A percentile compares a stretch with the other conserved stretches of the same genome.
phyloP scores from a whole-genome alignment of 2,797 vertebrate species.

The Heliangelus exortis region DNA sequence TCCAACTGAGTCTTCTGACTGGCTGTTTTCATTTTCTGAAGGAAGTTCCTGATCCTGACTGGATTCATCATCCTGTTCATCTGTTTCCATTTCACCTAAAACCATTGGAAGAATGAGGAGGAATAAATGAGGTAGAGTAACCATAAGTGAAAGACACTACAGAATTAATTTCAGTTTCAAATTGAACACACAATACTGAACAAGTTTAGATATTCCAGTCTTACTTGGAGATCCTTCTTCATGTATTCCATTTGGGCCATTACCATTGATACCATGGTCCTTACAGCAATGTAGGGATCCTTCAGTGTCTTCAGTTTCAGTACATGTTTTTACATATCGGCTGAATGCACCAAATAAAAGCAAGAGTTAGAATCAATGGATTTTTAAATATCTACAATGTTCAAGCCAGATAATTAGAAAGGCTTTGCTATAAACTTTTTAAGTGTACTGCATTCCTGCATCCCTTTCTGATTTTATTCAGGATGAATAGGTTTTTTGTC shows the following conservation, averaged over 20 bases:
- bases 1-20: constrained; percentile 96
- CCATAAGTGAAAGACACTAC: neutral
- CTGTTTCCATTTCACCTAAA: constrained; percentile 97
- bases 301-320: constrained; percentile 87
- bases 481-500: neutral
- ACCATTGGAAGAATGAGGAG: neutral
- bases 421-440: neutral
- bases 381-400: neutral
- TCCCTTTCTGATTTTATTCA: neutral
- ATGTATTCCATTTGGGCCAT: constrained; percentile 91
- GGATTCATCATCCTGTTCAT: constrained; percentile 97
- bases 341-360: constrained; percentile 75
- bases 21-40: constrained; percentile 97
- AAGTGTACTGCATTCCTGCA: neutral
- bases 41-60: constrained; percentile 98
- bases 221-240: constrained; percentile 98
- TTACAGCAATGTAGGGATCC: constrained; percentile 86
- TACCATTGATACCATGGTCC: constrained; percentile 92
- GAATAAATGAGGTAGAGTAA: neutral
- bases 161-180: neutral
- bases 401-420: neutral
- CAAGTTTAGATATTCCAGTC: constrained; percentile 49
- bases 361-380: neutral
- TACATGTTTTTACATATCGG: constrained; percentile 89
- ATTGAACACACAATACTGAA: neutral